Evolutionary conservation across 2,888 invertebrate genomes (phyloP).

Genomic region (Nomada fabriciana): DNA sequence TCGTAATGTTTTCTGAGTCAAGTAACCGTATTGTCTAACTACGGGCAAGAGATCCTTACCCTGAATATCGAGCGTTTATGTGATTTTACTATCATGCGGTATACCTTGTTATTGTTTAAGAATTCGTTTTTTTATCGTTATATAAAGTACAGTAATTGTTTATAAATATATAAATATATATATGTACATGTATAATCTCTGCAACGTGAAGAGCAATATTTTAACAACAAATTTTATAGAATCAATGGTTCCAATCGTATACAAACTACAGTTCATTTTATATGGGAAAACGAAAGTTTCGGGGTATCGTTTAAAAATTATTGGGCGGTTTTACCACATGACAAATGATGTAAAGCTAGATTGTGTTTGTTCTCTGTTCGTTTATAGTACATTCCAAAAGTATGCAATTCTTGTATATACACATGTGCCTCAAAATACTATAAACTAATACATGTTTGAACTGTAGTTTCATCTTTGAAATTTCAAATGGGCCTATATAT

Average conservation of each 20-base stretch:
- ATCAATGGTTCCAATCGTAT: slow-evolving; percentile 22
- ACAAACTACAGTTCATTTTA: slow-evolving; percentile 65
- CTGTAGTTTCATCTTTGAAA: slow-evolving; percentile 62
- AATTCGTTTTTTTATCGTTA: slow-evolving; percentile 78
- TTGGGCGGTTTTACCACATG: background rate
- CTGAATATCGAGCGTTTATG: slow-evolving; percentile 74
- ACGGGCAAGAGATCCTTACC: slow-evolving; percentile 49
- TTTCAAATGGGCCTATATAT: slow-evolving; percentile 32
- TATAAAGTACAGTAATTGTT: slow-evolving; percentile 76
- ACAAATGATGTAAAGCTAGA: background rate
- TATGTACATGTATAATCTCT: slow-evolving; percentile 59
- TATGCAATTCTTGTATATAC: slow-evolving; percentile 4
- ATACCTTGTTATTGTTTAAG: slow-evolving; percentile 81
- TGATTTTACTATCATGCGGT: slow-evolving; percentile 80
- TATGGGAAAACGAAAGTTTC: background rate
- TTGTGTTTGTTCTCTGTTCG: background rate
- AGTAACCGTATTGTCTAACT: slow-evolving; percentile 46
- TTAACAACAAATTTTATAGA: slow-evolving; percentile 28
- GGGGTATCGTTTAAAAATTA: background rate
- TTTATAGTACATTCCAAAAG: slow-evolving; percentile 62
- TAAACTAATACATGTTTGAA: slow-evolving; percentile 26
- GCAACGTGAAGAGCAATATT: slow-evolving; percentile 46
- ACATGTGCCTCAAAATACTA: background rate
- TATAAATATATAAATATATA: slow-evolving; percentile 65
- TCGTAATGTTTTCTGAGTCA: slow-evolving; percentile 30